Evolutionary conservation across 2,113 vertebrate genomes (phyloP).

Genomic region (Mohoua ochrocephala): DNA sequence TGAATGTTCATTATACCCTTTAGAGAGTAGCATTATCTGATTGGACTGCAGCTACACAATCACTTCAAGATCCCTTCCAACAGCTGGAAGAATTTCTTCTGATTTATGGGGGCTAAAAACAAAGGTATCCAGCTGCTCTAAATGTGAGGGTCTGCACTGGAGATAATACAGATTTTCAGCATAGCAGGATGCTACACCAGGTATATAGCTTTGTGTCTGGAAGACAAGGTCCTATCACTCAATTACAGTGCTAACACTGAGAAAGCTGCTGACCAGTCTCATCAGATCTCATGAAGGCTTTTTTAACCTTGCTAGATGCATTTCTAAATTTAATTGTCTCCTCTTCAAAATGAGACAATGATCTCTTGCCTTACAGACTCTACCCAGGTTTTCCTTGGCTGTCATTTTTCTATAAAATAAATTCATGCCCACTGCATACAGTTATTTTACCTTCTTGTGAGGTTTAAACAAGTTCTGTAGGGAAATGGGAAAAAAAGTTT

Average conservation of each 20-base stretch:
- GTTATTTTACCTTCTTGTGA: background rate
- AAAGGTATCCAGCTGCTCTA: background rate
- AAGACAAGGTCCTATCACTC: background rate
- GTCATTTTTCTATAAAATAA: background rate
- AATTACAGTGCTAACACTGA: background rate
- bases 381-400: background rate
- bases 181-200: background rate
- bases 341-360: background rate
- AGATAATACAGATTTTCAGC: background rate
- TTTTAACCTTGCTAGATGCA: background rate
- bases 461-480: background rate
- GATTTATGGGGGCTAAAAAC: background rate
- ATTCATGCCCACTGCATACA: background rate
- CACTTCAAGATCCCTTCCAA: background rate
- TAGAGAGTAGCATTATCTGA: background rate
- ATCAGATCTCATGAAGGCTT: background rate
- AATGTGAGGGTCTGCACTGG: background rate
- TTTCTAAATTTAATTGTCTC: background rate
- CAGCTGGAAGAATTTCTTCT: background rate
- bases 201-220: background rate
- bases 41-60: background rate
- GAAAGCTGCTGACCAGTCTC: background rate
- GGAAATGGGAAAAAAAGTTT: background rate
- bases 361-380: background rate
- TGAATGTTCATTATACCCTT: background rate